Conservation (phyloP, 2,888 invertebrate species). For the Tanytarsus gracilentus region DNA sequence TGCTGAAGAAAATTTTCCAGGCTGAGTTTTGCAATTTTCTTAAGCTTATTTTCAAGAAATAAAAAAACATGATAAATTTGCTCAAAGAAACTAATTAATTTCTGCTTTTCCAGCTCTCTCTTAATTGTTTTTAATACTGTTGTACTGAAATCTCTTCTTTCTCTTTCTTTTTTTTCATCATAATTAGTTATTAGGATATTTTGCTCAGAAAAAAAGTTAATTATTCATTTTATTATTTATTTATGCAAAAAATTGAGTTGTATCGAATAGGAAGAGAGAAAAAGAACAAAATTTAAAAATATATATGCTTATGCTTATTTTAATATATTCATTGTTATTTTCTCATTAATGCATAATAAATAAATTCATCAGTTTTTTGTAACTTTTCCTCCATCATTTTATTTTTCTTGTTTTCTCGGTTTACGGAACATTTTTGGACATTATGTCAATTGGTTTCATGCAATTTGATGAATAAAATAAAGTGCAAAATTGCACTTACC, state of each 20-base stretch:
- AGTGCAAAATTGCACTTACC: too few relatives aligned
- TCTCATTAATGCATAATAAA: conserved; percentile 12
- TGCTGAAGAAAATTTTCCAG: too few relatives aligned
- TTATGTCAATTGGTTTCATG: too few relatives aligned
- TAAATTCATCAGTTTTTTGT: conserved; percentile 26
- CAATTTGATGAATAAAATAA: conserved; percentile 1
- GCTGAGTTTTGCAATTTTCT: too few relatives aligned
- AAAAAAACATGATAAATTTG: too few relatives aligned
- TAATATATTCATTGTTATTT: conserved; percentile 12
- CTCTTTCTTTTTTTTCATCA: conserved; percentile 30
- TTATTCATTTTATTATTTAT: neutral
- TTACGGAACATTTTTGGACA: too few relatives aligned
- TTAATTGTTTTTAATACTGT: conserved; percentile 30
- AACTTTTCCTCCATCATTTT: neutral
- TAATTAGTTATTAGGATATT: conserved; percentile 3
- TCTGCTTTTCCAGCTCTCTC: conserved; percentile 22
- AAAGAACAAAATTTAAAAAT: conserved; percentile 13
- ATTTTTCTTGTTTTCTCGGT: too few relatives aligned
- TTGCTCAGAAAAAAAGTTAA: conserved; percentile 26
- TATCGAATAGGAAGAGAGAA: too few relatives aligned
- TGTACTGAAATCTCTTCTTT: conserved; percentile 32
- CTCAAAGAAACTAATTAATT: too few relatives aligned
- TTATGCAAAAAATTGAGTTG: too few relatives aligned
- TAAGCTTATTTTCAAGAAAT: too few relatives aligned
- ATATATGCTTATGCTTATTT: conserved; percentile 1